Evolutionary conservation across 2,113 vertebrate genomes (phyloP).

Genomic region (Triplophysa rosa): DNA sequence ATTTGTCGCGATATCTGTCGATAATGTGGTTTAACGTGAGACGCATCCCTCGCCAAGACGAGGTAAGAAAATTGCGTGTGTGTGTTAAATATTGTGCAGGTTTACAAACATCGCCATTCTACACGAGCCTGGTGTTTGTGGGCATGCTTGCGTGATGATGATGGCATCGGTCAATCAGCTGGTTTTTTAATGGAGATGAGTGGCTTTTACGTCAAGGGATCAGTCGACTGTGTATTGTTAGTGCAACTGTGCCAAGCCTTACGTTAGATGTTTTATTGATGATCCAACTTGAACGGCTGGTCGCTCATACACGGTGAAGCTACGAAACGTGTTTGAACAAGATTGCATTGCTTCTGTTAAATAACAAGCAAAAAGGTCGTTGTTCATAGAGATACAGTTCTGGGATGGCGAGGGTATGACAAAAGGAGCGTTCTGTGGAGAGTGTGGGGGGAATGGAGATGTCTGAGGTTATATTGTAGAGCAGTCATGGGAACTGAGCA

Average conservation of each 20-base stretch:
- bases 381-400: background rate
- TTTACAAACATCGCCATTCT: slow-evolving; percentile 9
- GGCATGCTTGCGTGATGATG: background rate
- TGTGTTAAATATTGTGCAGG: background rate
- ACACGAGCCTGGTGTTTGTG: no score
- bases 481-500: background rate
- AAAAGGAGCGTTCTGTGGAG: background rate
- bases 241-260: slow-evolving; percentile 10
- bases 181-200: background rate
- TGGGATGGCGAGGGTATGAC: background rate
- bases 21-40: background rate
- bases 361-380: background rate
- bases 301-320: background rate
- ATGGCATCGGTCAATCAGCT: slow-evolving; percentile 14
- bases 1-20: background rate
- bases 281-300: background rate
- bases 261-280: slow-evolving; percentile 23
- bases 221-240: slow-evolving; percentile 12
- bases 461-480: background rate
- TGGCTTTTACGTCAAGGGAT: slow-evolving; percentile 29
- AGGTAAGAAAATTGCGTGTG: slow-evolving; percentile 9
- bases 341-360: background rate
- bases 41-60: background rate
- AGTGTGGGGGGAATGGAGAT: background rate
- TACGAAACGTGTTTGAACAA: background rate